Evolutionary conservation across 2,113 vertebrate species (phyloP).

Genomic region (Psittacara wagleri): DNA sequence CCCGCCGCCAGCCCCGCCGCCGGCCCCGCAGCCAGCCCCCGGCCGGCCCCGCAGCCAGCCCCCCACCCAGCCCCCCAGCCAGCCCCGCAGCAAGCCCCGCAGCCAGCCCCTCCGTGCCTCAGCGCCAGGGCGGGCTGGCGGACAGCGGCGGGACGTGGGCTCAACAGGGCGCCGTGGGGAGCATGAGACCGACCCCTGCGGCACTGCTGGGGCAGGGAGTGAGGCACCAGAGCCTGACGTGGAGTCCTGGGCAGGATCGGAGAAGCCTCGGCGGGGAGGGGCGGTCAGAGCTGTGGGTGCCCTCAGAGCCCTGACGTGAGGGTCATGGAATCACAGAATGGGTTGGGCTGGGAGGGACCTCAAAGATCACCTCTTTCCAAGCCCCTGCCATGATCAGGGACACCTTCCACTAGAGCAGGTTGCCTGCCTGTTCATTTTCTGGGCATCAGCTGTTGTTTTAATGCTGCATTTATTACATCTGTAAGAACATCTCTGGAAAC

Average conservation of each 20-base stretch:
- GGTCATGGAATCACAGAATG: not conserved
- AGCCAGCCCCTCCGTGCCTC: not conserved
- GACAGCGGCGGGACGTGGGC: not conserved
- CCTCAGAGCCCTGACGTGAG: not conserved
- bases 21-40: too few relatives aligned
- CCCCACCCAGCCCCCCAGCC: not conserved
- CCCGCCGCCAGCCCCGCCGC: not conserved
- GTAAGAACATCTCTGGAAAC: not conserved
- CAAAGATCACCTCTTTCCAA: not conserved
- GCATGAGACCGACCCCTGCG: too few relatives aligned
- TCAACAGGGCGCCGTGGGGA: not conserved
- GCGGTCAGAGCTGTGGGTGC: not conserved
- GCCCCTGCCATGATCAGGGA: not conserved
- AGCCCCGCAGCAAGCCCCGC: too few relatives aligned
- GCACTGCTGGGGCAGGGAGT: not conserved
- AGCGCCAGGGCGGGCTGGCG: not conserved
- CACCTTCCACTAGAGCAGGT: not conserved
- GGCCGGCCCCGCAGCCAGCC: too few relatives aligned
- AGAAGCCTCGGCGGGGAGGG: not conserved
- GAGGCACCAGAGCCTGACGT: fast-evolving
- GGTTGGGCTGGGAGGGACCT: not conserved
- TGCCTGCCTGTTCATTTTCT: fast-evolving
- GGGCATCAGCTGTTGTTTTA: not conserved
- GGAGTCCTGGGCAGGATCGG: not conserved
- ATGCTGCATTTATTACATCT: not conserved